These are phyloP conservation scores for Catocala sponsa DNA, from an alignment of 2,888 invertebrate species.

Conservation along the genomic window DNA sequence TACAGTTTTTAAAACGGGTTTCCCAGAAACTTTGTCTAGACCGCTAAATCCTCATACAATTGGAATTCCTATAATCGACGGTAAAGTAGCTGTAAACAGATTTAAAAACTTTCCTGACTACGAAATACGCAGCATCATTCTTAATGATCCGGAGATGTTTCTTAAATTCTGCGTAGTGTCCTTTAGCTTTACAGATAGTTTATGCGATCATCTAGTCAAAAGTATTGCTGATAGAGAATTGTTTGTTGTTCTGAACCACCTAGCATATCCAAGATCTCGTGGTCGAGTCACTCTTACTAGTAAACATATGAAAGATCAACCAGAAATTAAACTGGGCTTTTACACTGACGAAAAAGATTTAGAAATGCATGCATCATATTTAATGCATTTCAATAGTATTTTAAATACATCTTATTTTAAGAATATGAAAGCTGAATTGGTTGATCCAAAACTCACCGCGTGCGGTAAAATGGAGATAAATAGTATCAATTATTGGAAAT, in stretches of 20 bases:
- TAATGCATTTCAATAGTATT: constrained; percentile 36
- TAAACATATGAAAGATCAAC: constrained; percentile 26
- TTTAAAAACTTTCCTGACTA: constrained; percentile 30
- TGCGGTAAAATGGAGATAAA: constrained; percentile 6
- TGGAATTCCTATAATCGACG: constrained; percentile 17
- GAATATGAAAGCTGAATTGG: constrained; percentile 5
- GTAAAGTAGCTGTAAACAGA: constrained; percentile 25
- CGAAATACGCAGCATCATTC: constrained; percentile 7
- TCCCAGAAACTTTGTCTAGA: neutral
- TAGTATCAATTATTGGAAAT: constrained; percentile 26
- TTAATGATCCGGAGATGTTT: constrained; percentile 22
- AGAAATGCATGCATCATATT: constrained; percentile 26
- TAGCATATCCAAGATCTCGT: constrained; percentile 76
- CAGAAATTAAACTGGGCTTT: constrained; percentile 26
- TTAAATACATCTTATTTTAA: constrained; percentile 15
- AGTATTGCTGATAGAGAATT: constrained; percentile 38
- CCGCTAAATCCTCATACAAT: constrained; percentile 23
- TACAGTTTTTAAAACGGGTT: constrained; percentile 50
- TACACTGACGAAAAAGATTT: constrained; percentile 32
- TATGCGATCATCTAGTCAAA: constrained; percentile 22
- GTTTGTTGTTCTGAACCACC: constrained; percentile 30
- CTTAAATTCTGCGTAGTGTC: constrained; percentile 19
- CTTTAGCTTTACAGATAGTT: constrained; percentile 16
- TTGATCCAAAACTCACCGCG: neutral
- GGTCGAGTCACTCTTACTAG: constrained; percentile 76